These are phyloP conservation scores for Malachius bipustulatus DNA, from an alignment of 2,888 invertebrate species.

Conservation along the genomic window DNA sequence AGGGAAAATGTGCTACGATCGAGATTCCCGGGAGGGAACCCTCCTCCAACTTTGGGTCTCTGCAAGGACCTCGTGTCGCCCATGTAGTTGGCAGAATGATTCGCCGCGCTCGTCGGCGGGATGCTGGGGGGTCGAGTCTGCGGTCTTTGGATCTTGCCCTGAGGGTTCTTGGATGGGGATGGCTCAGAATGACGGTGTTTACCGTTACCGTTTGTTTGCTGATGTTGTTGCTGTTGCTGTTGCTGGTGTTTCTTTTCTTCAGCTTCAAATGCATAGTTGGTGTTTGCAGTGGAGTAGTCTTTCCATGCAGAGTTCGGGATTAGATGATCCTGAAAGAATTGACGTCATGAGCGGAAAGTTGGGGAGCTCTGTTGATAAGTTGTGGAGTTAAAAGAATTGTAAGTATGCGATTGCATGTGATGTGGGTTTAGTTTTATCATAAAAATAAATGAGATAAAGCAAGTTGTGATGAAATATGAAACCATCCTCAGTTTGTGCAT, in stretches of 20 bases:
- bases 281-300: constrained; percentile 71
- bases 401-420: too few species aligned
- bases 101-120: constrained; percentile 17
- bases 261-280: constrained; percentile 83
- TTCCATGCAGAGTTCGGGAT: constrained; percentile 81
- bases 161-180: constrained; percentile 23
- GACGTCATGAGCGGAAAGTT: not conserved
- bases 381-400: too few species aligned
- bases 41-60: constrained; percentile 36
- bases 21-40: constrained; percentile 32
- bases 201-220: constrained; percentile 24
- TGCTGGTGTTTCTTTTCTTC: constrained; percentile 70
- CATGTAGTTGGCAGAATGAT: constrained; percentile 29
- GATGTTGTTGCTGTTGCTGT: constrained; percentile 26
- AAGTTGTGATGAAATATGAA: too few species aligned
- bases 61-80: constrained; percentile 53
- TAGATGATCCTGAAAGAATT: constrained; percentile 55
- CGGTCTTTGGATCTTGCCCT: constrained; percentile 23
- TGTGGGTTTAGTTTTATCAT: too few species aligned
- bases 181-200: constrained; percentile 30
- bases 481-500: too few species aligned
- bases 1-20: constrained; percentile 64
- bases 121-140: constrained; percentile 31
- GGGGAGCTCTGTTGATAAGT: too few species aligned
- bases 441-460: too few species aligned